Evolutionary conservation across 2,113 vertebrate species (phyloP).

Genomic region (Silurus asotus): DNA sequence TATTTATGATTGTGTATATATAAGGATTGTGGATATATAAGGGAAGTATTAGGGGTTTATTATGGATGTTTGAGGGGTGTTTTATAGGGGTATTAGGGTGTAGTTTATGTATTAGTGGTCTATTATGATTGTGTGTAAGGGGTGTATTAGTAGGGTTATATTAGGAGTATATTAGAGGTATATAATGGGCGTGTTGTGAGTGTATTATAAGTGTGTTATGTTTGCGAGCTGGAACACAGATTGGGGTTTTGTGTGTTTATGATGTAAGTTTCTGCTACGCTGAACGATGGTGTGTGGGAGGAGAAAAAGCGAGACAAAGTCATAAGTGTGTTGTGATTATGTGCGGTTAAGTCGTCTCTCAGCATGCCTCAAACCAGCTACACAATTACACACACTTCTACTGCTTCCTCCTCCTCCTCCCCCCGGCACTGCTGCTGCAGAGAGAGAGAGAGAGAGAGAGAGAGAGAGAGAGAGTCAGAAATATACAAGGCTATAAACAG

Average conservation of each 20-base stretch:
- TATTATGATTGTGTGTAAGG: too few relatives aligned
- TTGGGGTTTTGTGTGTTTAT: background rate
- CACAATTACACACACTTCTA: constrained; percentile 44
- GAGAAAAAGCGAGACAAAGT: too few relatives aligned
- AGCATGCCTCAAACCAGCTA: constrained; percentile 48
- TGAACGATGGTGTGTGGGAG: background rate
- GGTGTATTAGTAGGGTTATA: too few relatives aligned
- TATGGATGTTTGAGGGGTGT: too few relatives aligned
- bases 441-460: background rate
- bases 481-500: constrained; percentile 71
- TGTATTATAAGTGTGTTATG: background rate
- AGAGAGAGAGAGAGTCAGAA: constrained; percentile 58
- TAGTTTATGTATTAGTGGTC: too few relatives aligned
- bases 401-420: background rate
- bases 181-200: too few relatives aligned
- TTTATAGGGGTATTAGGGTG: too few relatives aligned
- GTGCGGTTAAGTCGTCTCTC: constrained; percentile 52
- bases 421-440: background rate
- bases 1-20: too few relatives aligned
- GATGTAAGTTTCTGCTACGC: background rate
- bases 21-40: too few relatives aligned
- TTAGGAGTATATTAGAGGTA: too few relatives aligned
- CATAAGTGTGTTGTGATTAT: constrained; percentile 55
- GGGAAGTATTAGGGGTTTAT: too few relatives aligned
- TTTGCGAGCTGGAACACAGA: background rate